These are phyloP conservation scores for Vulpes vulpes DNA, from an alignment of 2,113 vertebrate species.

Conservation along the genomic window DNA sequence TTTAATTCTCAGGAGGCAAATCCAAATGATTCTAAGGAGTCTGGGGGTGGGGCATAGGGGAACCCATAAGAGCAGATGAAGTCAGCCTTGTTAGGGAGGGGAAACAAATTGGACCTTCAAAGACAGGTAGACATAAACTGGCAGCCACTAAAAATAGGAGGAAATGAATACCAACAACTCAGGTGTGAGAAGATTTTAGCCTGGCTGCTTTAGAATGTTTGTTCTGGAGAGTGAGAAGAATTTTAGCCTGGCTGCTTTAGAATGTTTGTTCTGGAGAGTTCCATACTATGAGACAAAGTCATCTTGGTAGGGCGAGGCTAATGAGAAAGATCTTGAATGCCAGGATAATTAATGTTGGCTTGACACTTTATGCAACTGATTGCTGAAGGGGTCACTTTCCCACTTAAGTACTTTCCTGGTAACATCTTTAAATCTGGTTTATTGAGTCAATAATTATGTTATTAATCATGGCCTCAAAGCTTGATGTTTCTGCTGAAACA, in stretches of 20 bases:
- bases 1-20: neutral
- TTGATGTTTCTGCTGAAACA: conserved; percentile 32
- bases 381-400: neutral
- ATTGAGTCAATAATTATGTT: neutral
- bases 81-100: neutral
- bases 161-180: neutral
- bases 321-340: neutral
- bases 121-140: neutral
- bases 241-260: neutral
- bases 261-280: neutral
- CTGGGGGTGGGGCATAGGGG: neutral
- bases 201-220: neutral
- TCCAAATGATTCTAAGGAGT: neutral
- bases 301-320: neutral
- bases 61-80: neutral
- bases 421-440: neutral
- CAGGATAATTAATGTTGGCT: neutral
- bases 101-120: neutral
- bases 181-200: neutral
- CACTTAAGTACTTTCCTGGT: neutral
- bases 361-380: neutral
- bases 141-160: neutral
- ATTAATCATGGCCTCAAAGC: neutral
- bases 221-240: neutral
- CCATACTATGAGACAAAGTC: neutral